Evolutionary conservation across 2,113 vertebrate genomes (phyloP).

Genomic region (Aepyceros melampus): DNA sequence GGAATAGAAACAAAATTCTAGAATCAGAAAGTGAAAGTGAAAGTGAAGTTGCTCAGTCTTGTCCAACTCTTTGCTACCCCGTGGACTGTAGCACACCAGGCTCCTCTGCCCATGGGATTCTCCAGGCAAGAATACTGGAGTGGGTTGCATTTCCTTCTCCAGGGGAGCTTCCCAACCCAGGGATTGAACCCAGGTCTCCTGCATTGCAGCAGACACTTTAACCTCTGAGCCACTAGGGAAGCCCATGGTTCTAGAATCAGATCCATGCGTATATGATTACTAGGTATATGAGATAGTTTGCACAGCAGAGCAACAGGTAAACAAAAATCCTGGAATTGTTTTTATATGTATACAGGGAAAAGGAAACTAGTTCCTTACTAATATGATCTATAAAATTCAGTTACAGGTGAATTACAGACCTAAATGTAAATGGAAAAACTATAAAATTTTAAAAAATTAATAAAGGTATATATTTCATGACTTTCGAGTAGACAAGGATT

Average conservation of each 20-base stretch:
- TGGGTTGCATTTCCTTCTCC: too few relatives aligned
- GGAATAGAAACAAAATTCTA: conserved; percentile 14
- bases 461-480: not conserved
- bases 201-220: too few relatives aligned
- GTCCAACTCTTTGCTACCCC: too few relatives aligned
- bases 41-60: too few relatives aligned
- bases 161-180: too few relatives aligned
- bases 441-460: not conserved
- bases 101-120: too few relatives aligned
- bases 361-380: not conserved
- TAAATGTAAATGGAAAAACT: not conserved
- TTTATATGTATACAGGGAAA: not conserved
- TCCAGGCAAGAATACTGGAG: too few relatives aligned
- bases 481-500: not conserved
- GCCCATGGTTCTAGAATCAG: not conserved
- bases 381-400: not conserved
- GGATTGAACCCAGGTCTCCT: too few relatives aligned
- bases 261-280: not conserved
- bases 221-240: too few relatives aligned
- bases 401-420: not conserved
- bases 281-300: not conserved
- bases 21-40: too few relatives aligned
- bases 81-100: too few relatives aligned
- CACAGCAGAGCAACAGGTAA: not conserved
- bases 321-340: not conserved